Conservation (phyloP, 2,113 vertebrate genomes). For the Capricornis sumatraensis region DNA sequence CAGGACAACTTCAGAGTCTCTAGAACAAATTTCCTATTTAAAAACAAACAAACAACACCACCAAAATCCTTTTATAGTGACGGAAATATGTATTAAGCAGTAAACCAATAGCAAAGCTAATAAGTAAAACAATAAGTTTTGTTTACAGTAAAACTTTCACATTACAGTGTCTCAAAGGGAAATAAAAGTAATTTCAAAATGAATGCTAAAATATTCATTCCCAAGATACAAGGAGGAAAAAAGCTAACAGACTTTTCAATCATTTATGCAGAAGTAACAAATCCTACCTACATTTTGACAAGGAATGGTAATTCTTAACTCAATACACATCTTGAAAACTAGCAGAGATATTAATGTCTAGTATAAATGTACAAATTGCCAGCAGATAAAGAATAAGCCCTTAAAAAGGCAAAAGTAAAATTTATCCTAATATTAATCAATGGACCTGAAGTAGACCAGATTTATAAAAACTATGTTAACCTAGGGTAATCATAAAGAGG, state of each 20-base stretch:
- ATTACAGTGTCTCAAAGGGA: neutral
- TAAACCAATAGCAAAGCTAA: neutral
- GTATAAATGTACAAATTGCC: neutral
- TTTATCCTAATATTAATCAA: neutral
- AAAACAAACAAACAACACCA: neutral
- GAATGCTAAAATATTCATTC: neutral
- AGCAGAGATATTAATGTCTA: neutral
- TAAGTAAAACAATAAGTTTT: neutral
- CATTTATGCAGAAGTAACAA: neutral
- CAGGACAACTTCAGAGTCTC: constrained; percentile 92
- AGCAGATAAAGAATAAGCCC: neutral
- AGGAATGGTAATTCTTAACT: constrained; percentile 9
- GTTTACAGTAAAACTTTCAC: neutral
- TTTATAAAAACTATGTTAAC: neutral
- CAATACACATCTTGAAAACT: constrained; percentile 10
- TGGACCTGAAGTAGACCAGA: neutral
- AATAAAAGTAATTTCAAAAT: neutral
- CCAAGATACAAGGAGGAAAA: neutral
- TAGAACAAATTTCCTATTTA: constrained; percentile 91
- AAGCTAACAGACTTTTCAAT: neutral
- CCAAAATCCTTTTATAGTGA: neutral
- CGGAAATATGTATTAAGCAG: neutral
- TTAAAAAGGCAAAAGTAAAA: neutral
- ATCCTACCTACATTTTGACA: neutral
- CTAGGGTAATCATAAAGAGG: neutral